Conservation (phyloP, 2,797 vertebrate species). For the Myotis daubentonii region DNA sequence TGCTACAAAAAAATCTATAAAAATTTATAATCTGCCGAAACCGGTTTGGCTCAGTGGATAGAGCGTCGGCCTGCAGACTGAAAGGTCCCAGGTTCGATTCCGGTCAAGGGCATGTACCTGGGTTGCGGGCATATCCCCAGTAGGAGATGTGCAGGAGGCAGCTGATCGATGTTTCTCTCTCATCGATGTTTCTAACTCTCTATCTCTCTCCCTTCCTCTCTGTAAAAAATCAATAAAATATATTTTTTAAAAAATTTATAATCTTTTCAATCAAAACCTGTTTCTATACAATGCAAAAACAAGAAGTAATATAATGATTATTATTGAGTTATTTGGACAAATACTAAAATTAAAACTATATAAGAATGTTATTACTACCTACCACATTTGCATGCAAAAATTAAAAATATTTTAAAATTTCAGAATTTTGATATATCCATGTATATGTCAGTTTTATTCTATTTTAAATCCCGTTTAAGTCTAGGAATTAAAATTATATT, state of each 20-base stretch:
- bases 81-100: too few relatives aligned
- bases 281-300: not conserved
- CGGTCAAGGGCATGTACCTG: too few relatives aligned
- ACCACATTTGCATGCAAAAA: not conserved
- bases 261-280: not conserved
- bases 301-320: not conserved
- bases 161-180: too few relatives aligned
- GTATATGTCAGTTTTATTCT: not conserved
- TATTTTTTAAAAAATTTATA: not conserved
- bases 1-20: not conserved
- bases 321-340: not conserved
- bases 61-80: too few relatives aligned
- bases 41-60: too few relatives aligned
- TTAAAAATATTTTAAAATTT: not conserved
- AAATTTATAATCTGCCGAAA: not conserved
- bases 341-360: not conserved
- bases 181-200: too few relatives aligned
- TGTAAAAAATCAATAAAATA: too few relatives aligned
- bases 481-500: not conserved
- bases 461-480: not conserved
- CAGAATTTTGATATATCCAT: not conserved
- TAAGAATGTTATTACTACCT: not conserved
- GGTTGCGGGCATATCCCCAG: too few relatives aligned
- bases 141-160: too few relatives aligned
- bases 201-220: too few relatives aligned